Evolutionary conservation across 2,113 vertebrate species (phyloP), one percentile per base, ranked within the genome.

Genomic region (Australoheros scitulus): DNA sequence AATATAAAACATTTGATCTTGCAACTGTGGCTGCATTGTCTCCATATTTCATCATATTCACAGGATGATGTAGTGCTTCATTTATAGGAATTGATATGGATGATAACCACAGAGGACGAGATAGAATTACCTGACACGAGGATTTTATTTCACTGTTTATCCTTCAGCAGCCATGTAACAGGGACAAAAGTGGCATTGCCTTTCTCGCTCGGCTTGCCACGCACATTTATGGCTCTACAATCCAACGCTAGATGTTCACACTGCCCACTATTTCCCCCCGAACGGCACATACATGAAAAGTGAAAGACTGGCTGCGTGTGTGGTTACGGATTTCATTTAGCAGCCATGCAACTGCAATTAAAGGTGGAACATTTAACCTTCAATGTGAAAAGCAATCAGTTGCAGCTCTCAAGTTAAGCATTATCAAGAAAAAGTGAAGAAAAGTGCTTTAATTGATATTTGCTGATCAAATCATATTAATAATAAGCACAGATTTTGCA

Each of bases 81-180:
- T 90, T 90, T 92, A 93, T 90, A 91, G 90, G 84, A 92, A 92
- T 43, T 83, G 91, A 93, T 92, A 92, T 58, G 81, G 84, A 84
- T 52, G 47, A 83, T 92, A 91, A 90, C 89, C 89, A 92, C 91
- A 90, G 65, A 89, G 87, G 88, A 86, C 85, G 61, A 74, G 90
- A 88, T 87, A 84, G 78, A 91, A 89, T 92, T 89, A 90, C 90
- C 88, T 81, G 81, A 86, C 79, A 77, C 52, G 6, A 17, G 68
- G 86, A 52, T 92, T 89, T 88, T 41, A 83, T 94, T 87, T 91
- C 87, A 75, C 81, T 85, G 87, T 93, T 93, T 91, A 87, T 92
- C 88, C 90, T 84, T 83, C 84, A 78, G 78, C 70, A 83, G 63
- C 77, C 74, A 83, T 77, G 82, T 87, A 88, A 84, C 82, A 50